phyloP scores from a whole-genome alignment of 2,888 invertebrate species.

The Sphaerophoria rueppellii region DNA sequence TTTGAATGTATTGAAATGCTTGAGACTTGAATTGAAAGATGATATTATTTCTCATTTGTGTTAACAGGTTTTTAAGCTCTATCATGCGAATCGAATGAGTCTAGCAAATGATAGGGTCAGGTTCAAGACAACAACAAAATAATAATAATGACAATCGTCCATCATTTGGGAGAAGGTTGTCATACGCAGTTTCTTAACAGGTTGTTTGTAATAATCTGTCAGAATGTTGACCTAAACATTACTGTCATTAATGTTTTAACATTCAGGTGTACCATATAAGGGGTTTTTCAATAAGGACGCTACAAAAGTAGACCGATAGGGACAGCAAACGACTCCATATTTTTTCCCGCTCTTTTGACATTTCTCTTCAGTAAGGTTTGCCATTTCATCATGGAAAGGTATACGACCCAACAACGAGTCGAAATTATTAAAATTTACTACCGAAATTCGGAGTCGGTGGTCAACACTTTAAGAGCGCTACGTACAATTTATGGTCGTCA shows the following conservation, averaged over 20 bases:
- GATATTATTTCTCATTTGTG: background rate
- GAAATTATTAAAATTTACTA: too few relatives aligned
- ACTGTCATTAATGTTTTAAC: background rate
- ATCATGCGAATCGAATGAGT: conserved; percentile 22
- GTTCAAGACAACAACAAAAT: background rate
- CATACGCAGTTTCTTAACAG: conserved; percentile 15
- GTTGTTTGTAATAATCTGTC: conserved; percentile 12
- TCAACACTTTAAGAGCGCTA: too few relatives aligned
- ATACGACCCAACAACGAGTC: too few relatives aligned
- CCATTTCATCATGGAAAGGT: too few relatives aligned
- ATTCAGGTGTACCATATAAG: background rate
- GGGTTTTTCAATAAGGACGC: too few relatives aligned
- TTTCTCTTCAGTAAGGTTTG: too few relatives aligned
- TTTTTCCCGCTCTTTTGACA: too few relatives aligned
- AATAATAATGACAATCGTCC: background rate
- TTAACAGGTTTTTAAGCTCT: conserved; percentile 27
- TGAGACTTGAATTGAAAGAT: conserved; percentile 19
- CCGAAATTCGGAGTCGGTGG: too few relatives aligned
- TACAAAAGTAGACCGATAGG: too few relatives aligned
- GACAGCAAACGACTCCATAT: too few relatives aligned
- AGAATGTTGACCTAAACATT: conserved; percentile 12
- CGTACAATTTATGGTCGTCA: too few relatives aligned
- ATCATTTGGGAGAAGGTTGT: background rate
- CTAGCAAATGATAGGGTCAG: background rate
- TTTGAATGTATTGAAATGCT: background rate